Evolutionary conservation across 2,888 invertebrate genomes (phyloP), one percentile per base, ranked within the genome.

Genomic region (Neuroscelio doddi): DNA sequence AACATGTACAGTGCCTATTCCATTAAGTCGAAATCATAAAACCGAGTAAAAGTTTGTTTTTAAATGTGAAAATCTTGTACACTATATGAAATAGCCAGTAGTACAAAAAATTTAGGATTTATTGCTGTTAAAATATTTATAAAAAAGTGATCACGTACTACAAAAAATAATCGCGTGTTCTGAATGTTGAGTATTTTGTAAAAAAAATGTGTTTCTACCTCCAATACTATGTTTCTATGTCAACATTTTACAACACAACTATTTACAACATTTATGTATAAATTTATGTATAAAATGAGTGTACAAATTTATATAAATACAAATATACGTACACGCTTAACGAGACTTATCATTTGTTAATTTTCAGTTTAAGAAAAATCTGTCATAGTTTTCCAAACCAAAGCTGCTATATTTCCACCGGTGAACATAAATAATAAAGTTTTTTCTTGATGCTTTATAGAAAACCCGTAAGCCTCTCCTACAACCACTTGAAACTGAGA

Each of bases 391-490:
- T 77, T 74, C 80, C 80, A 83, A 51, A 80, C 76, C 36, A 81
- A 72, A 14, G 76, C 75, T 26, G 95, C 97, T 74, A 94, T 88
- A 84, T 95, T 97, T 49, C 97, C 97, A 61, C 93, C 96, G 80
- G 96, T 96, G 86, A 92, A 96, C 88, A 96, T 89, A 84, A 95
- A 94, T 66, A 96, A 87, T 64, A 96, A 89, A 72, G 92, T 92
- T 81, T 93, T 93, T 61, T 93, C 92, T 86, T 97, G 96, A 83
- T 96, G 95, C 1, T 95, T 94, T 63, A 97, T 90, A 84, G 96
- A 95, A 85, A 96, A 96, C 39, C 96, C 97, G 86, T 92, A 97
- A 59, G 94, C 95, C 87, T 98, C 97, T 3, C 98, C 98, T 2
- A 98, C 93, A 0, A 97, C 93, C 91, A 96, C 97, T 55, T 95